These are phyloP conservation scores for Brachyptera putata DNA, from an alignment of 2,888 invertebrate genomes.

Conservation along the genomic window DNA sequence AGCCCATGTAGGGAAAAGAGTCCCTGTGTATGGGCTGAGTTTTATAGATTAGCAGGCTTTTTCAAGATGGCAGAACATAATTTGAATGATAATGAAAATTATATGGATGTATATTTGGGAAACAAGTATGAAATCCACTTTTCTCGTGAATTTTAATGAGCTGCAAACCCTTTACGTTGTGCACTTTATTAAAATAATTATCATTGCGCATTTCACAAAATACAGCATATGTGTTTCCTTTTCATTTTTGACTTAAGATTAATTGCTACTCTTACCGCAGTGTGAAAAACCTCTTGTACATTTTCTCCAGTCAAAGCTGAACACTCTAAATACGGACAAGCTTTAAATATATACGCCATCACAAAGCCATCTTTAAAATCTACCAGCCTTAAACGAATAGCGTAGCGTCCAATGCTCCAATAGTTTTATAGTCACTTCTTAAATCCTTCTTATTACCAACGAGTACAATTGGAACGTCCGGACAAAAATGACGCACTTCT, in stretches of 20 bases:
- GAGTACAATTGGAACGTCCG: conserved; percentile 58
- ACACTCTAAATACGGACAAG: conserved; percentile 97
- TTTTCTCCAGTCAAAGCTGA: conserved; percentile 99
- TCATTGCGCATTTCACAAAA: too few relatives aligned
- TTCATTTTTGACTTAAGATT: conserved; percentile 91
- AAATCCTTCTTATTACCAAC: conserved; percentile 71
- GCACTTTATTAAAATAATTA: too few relatives aligned
- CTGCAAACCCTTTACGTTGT: too few relatives aligned
- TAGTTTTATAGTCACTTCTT: conserved; percentile 88
- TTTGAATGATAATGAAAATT: too few relatives aligned
- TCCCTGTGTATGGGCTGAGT: too few relatives aligned
- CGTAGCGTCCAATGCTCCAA: conserved; percentile 91
- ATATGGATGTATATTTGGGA: too few relatives aligned
- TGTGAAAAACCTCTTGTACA: conserved; percentile 98
- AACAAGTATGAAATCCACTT: too few relatives aligned
- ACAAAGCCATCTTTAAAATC: conserved; percentile 94
- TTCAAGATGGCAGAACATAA: too few relatives aligned
- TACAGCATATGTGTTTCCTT: too few relatives aligned
- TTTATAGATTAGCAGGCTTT: too few relatives aligned
- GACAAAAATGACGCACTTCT: conserved; percentile 58
- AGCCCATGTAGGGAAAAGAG: too few relatives aligned
- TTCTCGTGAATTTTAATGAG: too few relatives aligned
- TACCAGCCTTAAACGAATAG: conserved; percentile 98
- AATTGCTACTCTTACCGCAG: conserved; percentile 95
- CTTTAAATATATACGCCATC: conserved; percentile 98